Evolutionary conservation across 1,140 invertebrate genomes (phyloP), one percentile per base, ranked within the genome.

Genomic region (Bombus ignitus): DNA sequence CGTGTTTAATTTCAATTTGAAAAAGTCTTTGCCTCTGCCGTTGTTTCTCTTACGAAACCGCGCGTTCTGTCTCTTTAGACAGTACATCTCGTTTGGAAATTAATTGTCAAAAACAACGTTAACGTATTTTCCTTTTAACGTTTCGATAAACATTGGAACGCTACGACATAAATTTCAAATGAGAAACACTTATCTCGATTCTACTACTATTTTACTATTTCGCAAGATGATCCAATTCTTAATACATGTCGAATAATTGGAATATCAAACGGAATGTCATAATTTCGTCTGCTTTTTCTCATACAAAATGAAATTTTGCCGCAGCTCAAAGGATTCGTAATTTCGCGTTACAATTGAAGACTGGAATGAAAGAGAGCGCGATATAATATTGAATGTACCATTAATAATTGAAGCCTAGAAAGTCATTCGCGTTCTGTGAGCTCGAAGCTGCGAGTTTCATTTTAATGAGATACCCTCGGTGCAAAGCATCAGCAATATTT

Each of bases 401-500:
- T 37, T 70, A 28, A 39, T 39, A 39, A 71, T 39, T 71, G 68
- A 70, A 70, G 68, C 25, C 35, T 39, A 13, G 68, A 28, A 71
- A 71, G 9, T 71, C 25, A 10, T 70, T 37, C 18, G 28, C 68
- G 35, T 28, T 28, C 25, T 35, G 68, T 0, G 37, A 12, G 37
- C 68, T 70, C 68, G 68, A 53, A 53, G 10, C 28, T 28, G 4
- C n/a, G 39, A 71, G n/a, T 39, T 71, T 71, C 68, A 5, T 71
- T 71, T 71, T 71, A 71, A 71, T 15, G 68, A 71, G 68, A 71
- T 71, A 71, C 25, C 37, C 15, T 15, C 15, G 65, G 3, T 71
- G 68, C 37, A 71, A 71, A 71, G 68, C 68, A 39, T 71, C 68
- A 6, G 37, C 68, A 39, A 71, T 71, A 71, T 71, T 71, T 71